Conservation (phyloP, 35 echinoderm and acorn worm genomes). For the Eucidaris tribuloides region DNA sequence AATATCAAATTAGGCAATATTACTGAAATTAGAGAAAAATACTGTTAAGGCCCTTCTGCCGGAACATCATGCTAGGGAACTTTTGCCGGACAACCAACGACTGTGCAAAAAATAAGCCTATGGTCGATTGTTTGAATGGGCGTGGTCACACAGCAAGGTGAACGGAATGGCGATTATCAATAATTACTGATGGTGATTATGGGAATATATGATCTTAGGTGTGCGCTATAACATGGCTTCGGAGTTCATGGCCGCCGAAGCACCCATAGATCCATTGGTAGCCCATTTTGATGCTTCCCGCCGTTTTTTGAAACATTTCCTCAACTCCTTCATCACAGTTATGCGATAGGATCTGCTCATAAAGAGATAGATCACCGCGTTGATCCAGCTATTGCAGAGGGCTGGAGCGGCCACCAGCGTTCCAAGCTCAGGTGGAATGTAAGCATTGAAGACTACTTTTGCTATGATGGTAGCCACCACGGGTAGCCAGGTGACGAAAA, state of each 20-base stretch:
- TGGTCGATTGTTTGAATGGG: too few relatives aligned
- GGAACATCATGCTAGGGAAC: too few relatives aligned
- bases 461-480: not conserved
- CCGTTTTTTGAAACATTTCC: conserved; percentile 1
- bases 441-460: not conserved
- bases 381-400: conserved; percentile 11
- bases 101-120: too few relatives aligned
- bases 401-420: not conserved
- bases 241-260: not conserved
- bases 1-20: too few relatives aligned
- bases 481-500: conserved; percentile 16
- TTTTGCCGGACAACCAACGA: too few relatives aligned
- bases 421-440: not conserved
- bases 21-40: too few relatives aligned
- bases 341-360: not conserved
- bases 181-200: too few relatives aligned
- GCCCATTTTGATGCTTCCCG: conserved; percentile 18
- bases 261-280: not conserved
- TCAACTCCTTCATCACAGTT: not conserved
- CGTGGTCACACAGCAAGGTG: too few relatives aligned
- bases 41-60: too few relatives aligned
- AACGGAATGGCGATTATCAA: too few relatives aligned
- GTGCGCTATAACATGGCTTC: not conserved
- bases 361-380: conserved; percentile 11
- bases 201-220: too few relatives aligned